A percentile compares a stretch with the other conserved stretches of the same genome.
These are phyloP conservation scores for Chelon labrosus DNA, from an alignment of 2,797 vertebrate species.

Conservation along the genomic window DNA sequence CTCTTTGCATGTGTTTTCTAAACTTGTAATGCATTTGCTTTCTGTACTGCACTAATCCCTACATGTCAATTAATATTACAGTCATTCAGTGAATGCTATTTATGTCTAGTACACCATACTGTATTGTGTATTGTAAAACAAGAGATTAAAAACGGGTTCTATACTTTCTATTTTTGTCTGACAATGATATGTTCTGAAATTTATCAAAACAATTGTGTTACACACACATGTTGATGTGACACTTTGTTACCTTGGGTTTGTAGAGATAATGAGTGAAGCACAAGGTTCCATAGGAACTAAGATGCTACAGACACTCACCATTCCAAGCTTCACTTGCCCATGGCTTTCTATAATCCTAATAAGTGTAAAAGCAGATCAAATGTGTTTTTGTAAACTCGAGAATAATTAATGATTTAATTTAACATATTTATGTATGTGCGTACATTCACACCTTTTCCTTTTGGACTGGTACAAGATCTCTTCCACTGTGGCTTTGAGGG, in stretches of 20 bases:
- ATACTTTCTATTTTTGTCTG: no score
- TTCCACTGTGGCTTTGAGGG: slow-evolving; percentile 95
- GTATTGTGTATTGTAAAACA: no score
- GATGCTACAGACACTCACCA: slow-evolving; percentile 86
- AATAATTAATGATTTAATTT: not conserved
- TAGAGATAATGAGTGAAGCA: not conserved
- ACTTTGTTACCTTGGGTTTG: not conserved
- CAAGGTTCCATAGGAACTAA: not conserved
- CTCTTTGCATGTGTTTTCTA: no score
- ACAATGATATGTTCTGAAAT: no score
- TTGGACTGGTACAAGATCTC: slow-evolving; percentile 97
- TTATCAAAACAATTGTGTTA: no score
- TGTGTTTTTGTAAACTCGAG: not conserved
- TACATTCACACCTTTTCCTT: slow-evolving; percentile 89
- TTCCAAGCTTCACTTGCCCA: slow-evolving; percentile 96
- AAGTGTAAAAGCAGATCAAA: not conserved
- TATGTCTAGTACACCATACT: no score
- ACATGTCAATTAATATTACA: no score
- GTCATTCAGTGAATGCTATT: no score
- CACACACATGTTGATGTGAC: not conserved
- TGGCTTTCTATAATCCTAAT: slow-evolving; percentile 89
- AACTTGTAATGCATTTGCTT: no score
- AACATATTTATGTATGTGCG: no score
- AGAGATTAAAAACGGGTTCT: no score
- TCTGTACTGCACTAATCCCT: no score